phyloP scores from a whole-genome alignment of 2,888 invertebrate species.

The Heliconius charithonia region DNA sequence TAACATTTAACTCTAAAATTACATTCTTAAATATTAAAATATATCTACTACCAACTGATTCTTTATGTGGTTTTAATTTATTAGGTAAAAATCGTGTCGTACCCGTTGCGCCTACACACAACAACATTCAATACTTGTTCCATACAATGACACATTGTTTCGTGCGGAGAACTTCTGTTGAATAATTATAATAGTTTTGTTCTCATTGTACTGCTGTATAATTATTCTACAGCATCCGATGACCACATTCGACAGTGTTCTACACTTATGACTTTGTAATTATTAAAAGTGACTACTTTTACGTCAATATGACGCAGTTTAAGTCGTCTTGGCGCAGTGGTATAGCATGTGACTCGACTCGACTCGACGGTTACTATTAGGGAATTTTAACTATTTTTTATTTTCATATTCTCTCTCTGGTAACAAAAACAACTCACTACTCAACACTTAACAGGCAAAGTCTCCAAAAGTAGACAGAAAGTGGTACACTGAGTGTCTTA shows the following conservation, averaged over 20 bases:
- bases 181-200: constrained; percentile 57
- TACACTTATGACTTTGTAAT: constrained; percentile 5
- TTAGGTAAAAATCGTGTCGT: constrained; percentile 17
- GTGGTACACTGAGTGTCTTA: too few species aligned
- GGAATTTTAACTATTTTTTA: too few species aligned
- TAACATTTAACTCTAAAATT: neutral
- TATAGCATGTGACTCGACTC: neutral
- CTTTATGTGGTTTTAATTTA: neutral
- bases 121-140: constrained; percentile 58
- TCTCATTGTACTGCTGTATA: constrained; percentile 59
- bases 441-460: too few species aligned
- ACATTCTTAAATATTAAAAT: neutral
- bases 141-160: constrained; percentile 75
- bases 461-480: too few species aligned
- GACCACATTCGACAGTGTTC: constrained; percentile 30
- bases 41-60: neutral
- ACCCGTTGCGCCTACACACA: constrained; percentile 45
- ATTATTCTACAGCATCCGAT: constrained; percentile 54
- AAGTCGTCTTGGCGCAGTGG: neutral
- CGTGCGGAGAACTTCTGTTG: constrained; percentile 66
- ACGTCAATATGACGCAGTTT: neutral
- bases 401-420: too few species aligned
- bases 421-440: too few species aligned
- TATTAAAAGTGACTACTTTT: neutral
- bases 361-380: neutral